A percentile compares a stretch with the other conserved stretches of the same genome.
These are phyloP conservation scores for Dendrophyllia cribrosa DNA, from an alignment of 64 coral and sea anemone species.

Conservation along the genomic window DNA sequence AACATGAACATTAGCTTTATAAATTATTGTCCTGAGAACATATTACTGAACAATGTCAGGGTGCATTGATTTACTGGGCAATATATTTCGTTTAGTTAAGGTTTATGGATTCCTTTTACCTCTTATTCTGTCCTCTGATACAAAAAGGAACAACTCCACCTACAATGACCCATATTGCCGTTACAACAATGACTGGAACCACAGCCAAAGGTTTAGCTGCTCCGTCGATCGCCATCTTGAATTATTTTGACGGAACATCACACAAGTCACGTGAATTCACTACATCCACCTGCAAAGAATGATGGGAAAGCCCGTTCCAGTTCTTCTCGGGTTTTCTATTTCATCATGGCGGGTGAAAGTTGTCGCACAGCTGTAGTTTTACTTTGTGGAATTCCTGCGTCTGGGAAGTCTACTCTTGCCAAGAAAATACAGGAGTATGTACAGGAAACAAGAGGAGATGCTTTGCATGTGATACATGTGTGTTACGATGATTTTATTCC, in stretches of 20 bases:
- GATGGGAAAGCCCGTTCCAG: slow-evolving; percentile 16
- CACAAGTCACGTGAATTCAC: slow-evolving; percentile 39
- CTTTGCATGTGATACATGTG: slow-evolving; percentile 63
- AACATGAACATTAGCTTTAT: no score
- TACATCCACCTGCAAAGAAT: not conserved
- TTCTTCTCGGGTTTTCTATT: not conserved
- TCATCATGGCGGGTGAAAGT: slow-evolving; percentile 62
- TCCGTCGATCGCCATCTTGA: slow-evolving; percentile 80
- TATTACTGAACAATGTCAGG: no score
- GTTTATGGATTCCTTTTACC: slow-evolving; percentile 56
- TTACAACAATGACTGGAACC: slow-evolving; percentile 85
- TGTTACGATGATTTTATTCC: slow-evolving; percentile 94
- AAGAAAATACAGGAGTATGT: slow-evolving; percentile 63
- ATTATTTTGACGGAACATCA: slow-evolving; percentile 34
- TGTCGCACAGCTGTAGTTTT: slow-evolving; percentile 39
- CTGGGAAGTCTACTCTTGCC: slow-evolving; percentile 82
- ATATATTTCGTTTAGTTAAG: not conserved
- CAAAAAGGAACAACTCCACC: slow-evolving; percentile 87
- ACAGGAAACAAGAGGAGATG: not conserved
- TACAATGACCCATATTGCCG: slow-evolving; percentile 88
- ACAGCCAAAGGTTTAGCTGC: slow-evolving; percentile 61
- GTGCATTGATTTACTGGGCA: no score
- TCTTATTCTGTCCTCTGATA: slow-evolving; percentile 92
- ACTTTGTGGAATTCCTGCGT: slow-evolving; percentile 82
- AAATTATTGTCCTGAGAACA: no score